Percentiles rank a stretch among this genome's conserved stretches.
phyloP scores from a whole-genome alignment of 1,140 invertebrate genomes.

The Heliconius nattereri region DNA sequence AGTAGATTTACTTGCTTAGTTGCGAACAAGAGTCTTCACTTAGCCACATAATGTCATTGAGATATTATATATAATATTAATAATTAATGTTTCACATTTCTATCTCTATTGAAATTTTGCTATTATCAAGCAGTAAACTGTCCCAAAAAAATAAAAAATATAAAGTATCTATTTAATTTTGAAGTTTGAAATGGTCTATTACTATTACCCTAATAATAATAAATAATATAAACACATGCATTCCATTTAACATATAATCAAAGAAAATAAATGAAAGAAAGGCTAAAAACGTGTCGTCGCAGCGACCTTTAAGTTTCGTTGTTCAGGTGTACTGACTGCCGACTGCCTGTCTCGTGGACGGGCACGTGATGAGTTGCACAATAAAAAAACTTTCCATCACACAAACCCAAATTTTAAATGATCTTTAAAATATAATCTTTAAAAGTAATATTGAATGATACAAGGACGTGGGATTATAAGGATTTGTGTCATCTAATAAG shows the following conservation, averaged over 20 bases:
- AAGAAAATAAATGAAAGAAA: neutral
- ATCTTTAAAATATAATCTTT: neutral
- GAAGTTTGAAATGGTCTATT: no score
- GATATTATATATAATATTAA: neutral
- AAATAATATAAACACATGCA: neutral
- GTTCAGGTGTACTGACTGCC: neutral
- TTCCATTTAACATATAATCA: neutral
- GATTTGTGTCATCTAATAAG: neutral
- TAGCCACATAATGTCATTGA: neutral
- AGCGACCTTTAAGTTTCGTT: conserved; percentile 2
- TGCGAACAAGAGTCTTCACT: neutral
- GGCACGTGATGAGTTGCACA: conserved; percentile 7
- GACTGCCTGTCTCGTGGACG: neutral
- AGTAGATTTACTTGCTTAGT: neutral
- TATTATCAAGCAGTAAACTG: no score
- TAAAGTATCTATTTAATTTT: no score
- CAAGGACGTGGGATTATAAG: neutral
- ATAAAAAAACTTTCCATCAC: neutral
- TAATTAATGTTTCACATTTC: neutral
- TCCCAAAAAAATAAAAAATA: neutral
- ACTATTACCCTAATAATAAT: no score
- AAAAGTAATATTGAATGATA: neutral
- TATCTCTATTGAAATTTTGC: no score
- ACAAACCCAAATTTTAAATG: neutral
- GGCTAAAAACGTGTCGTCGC: neutral